A percentile compares a stretch with the other conserved stretches of the same genome.
These are phyloP conservation scores for Galeruca laticollis DNA, from an alignment of 2,888 invertebrate genomes.

Conservation along the genomic window DNA sequence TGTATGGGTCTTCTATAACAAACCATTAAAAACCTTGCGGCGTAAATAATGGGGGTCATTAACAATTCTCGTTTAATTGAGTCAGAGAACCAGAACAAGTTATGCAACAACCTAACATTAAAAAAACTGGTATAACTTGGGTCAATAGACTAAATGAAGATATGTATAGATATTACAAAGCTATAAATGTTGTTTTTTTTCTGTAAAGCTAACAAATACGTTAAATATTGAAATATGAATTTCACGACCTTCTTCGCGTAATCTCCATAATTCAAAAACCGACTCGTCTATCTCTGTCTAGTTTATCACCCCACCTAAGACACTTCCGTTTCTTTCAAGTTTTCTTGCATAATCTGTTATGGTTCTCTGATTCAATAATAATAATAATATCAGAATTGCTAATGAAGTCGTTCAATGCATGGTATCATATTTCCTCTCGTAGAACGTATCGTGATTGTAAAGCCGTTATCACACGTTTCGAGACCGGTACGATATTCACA, in stretches of 20 bases:
- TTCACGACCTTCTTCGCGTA: too few species aligned
- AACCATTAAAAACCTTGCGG: neutral
- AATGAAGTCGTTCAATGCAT: conserved; percentile 28
- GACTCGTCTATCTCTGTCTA: neutral
- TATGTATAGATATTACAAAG: neutral
- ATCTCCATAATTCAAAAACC: neutral
- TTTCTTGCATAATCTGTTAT: conserved; percentile 44
- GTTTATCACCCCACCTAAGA: neutral
- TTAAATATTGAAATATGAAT: too few species aligned
- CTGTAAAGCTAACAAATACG: neutral
- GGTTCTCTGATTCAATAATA: conserved; percentile 36
- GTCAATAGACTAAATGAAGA: neutral
- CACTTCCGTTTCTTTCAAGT: conserved; percentile 14
- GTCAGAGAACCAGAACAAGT: neutral
- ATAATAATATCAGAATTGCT: conserved; percentile 41
- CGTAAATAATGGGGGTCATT: conserved; percentile 1
- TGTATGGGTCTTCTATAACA: neutral
- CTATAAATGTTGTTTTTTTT: too few species aligned
- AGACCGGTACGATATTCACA: neutral
- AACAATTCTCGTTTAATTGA: conserved; percentile 9
- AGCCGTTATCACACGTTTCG: neutral
- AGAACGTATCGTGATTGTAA: neutral
- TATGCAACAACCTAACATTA: neutral
- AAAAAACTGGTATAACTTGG: neutral
- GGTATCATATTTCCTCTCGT: conserved; percentile 4